phyloP scores from a whole-genome alignment of 2,113 vertebrate species.

The Bubo scandiacus region DNA sequence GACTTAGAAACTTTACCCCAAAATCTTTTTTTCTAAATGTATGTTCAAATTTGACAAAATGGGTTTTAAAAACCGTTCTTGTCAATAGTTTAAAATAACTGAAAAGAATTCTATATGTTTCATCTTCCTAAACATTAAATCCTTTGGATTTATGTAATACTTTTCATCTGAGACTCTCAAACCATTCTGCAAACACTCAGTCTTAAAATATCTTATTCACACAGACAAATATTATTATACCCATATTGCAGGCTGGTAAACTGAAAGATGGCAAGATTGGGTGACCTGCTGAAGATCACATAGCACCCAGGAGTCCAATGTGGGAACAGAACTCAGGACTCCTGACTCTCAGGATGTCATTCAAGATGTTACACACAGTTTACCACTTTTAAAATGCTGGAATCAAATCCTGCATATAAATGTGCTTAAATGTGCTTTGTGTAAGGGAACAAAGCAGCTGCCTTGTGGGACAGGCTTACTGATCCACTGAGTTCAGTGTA shows the following conservation, averaged over 20 bases:
- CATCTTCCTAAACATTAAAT: background rate
- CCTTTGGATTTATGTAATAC: background rate
- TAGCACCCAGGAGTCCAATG: accelerated
- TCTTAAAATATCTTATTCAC: background rate
- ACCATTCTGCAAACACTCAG: background rate
- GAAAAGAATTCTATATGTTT: background rate
- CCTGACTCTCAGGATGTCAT: background rate
- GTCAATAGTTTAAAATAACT: background rate
- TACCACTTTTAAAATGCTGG: background rate
- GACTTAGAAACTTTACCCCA: background rate
- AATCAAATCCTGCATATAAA: background rate
- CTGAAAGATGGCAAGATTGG: background rate
- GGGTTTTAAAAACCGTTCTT: background rate
- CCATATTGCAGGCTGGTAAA: background rate
- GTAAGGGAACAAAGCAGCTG: constrained; percentile 20
- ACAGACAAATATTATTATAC: background rate
- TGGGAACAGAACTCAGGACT: background rate
- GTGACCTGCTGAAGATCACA: background rate
- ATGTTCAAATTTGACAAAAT: background rate
- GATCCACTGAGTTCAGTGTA: background rate
- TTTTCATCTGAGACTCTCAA: constrained; percentile 6
- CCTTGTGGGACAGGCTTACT: background rate
- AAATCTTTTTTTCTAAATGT: background rate
- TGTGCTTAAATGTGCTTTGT: background rate
- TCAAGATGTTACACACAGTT: background rate